Conservation (phyloP, 2,888 invertebrate species). For the Conomelus anceps region DNA sequence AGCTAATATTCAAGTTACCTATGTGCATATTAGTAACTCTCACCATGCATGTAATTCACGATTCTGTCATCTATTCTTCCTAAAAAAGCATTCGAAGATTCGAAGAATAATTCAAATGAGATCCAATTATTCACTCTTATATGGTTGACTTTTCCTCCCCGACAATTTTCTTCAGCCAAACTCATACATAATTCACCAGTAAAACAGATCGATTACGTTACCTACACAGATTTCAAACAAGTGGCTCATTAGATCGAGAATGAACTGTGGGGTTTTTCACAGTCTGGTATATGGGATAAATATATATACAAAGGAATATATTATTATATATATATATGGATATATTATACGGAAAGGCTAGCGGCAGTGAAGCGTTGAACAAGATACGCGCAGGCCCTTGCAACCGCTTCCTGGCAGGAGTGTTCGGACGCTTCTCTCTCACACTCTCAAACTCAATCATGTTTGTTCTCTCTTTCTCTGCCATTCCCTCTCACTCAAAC, state of each 20-base stretch:
- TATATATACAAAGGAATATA: neutral
- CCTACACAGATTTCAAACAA: neutral
- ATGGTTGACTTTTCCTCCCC: neutral
- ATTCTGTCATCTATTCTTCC: too few relatives aligned
- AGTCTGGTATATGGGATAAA: neutral
- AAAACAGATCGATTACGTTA: neutral
- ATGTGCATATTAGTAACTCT: too few relatives aligned
- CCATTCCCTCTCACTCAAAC: neutral
- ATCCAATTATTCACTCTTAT: neutral
- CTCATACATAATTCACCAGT: neutral
- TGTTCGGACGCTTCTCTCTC: neutral
- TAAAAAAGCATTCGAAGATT: too few relatives aligned
- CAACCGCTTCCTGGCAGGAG: neutral
- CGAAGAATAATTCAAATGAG: neutral
- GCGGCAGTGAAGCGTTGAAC: neutral
- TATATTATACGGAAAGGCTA: too few relatives aligned
- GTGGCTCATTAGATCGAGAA: neutral
- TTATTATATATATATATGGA: neutral
- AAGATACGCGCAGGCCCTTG: neutral
- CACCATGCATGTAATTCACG: too few relatives aligned
- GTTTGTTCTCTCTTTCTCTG: too few relatives aligned
- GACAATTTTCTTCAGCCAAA: neutral
- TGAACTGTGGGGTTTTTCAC: neutral
- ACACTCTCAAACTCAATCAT: neutral
- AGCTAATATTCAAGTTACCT: too few relatives aligned